These are phyloP conservation scores for Agrypnus murinus DNA, from an alignment of 2,888 invertebrate genomes.

Conservation along the genomic window DNA sequence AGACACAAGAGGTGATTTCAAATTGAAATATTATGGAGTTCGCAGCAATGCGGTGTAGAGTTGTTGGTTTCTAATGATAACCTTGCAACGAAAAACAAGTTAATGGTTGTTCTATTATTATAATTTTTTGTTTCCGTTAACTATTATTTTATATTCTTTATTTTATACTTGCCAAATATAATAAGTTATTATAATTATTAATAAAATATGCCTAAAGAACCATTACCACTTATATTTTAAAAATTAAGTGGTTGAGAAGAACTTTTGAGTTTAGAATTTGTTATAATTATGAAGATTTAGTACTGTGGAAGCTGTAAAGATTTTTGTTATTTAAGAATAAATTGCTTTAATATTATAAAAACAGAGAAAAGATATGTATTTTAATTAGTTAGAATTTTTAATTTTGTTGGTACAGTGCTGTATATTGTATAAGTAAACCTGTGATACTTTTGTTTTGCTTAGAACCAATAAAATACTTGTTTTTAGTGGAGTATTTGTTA, in stretches of 20 bases:
- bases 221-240: too few relatives aligned
- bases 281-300: too few relatives aligned
- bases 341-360: too few relatives aligned
- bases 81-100: conserved; percentile 47
- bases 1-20: conserved; percentile 58
- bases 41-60: conserved; percentile 38
- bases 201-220: too few relatives aligned
- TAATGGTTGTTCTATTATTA: conserved; percentile 16
- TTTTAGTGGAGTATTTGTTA: conserved; percentile 22
- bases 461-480: conserved; percentile 49
- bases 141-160: neutral
- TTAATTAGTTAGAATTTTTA: conserved; percentile 36
- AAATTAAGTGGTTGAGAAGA: too few relatives aligned
- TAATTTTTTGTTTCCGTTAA: neutral
- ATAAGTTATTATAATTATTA: neutral
- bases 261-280: too few relatives aligned
- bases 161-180: neutral
- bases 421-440: conserved; percentile 65
- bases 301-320: too few relatives aligned
- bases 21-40: conserved; percentile 55
- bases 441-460: conserved; percentile 67
- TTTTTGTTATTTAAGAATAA: too few relatives aligned
- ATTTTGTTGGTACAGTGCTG: conserved; percentile 55
- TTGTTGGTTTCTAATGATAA: conserved; percentile 51
- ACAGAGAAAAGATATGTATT: too few relatives aligned